Evolutionary conservation across 1,140 invertebrate species (phyloP), one percentile per base, ranked within the genome.

Genomic region (Micrasema longulum): DNA sequence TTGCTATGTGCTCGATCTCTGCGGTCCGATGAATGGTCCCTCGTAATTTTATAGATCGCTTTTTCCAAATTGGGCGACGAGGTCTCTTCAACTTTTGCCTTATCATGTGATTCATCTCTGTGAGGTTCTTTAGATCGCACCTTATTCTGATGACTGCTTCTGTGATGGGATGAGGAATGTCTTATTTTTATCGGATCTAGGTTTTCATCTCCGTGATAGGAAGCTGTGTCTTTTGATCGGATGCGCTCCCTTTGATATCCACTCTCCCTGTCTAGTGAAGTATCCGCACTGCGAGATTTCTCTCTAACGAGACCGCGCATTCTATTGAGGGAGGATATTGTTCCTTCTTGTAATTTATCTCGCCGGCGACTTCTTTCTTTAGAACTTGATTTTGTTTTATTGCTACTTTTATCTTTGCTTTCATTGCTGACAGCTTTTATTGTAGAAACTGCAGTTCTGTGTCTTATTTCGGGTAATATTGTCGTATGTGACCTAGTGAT

Each of bases 381-480:
- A 11, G 35, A 31, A 14, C 45, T 70, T 9, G 62, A 63, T 48
- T 72, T 75, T 5, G 23, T 50, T 50, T 65, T 69, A 26, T 53
- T 53, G 11, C 45, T 48, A 26, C n/a, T 57, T 38, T 43, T 68
- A 14, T 73, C 71, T 63, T 43, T 73, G 35, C 35, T 60, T 36
- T 45, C 47, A 16, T 60, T 55, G 41, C 52, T 69, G 5, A 76
- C 22, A 20, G 78, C 82, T 64, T 79, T 78, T 48, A 84, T 84
- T 0, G 82, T 82, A 7, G 81, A 82, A 52, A 84, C 73, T 1
- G 81, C 82, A 2, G 81, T 83, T 77, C 82, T 83, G 63, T 83
- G 82, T 41, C 80, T 75, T 36, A 82, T 83, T 78, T 83, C 82
- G 36, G 81, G 80, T 63, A 82, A 70, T 64, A 74, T 73, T 22